Evolutionary conservation across 2,113 vertebrate species (phyloP).

Genomic region (Leptosomus discolor): DNA sequence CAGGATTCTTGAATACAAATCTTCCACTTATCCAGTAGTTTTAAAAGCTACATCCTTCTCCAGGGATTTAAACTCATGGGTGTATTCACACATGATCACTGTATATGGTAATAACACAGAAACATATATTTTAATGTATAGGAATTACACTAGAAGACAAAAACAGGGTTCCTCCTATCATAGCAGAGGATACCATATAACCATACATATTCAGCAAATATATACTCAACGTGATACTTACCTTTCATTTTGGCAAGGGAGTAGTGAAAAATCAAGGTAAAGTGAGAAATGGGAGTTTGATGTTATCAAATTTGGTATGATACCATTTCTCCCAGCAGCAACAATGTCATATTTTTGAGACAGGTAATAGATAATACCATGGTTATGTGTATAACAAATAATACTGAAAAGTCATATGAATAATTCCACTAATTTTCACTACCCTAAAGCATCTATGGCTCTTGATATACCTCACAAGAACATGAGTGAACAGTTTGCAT

Average conservation of each 20-base stretch:
- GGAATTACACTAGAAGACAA: background rate
- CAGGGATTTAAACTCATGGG: background rate
- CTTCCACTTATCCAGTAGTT: background rate
- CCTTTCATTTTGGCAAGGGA: background rate
- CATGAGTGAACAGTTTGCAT: background rate
- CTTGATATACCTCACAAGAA: background rate
- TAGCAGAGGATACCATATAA: background rate
- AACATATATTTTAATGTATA: background rate
- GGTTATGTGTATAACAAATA: background rate
- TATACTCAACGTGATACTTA: background rate
- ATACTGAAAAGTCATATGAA: background rate
- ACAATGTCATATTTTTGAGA: background rate
- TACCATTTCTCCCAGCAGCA: background rate
- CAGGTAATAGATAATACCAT: background rate
- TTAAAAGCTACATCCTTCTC: background rate
- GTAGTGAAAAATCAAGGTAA: background rate
- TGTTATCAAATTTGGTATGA: background rate
- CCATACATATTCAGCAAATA: background rate
- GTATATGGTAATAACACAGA: background rate
- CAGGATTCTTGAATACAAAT: background rate
- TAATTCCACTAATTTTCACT: background rate
- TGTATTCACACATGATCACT: background rate
- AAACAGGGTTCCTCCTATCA: fast-evolving
- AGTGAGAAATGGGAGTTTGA: background rate
- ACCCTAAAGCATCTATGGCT: background rate